A percentile compares a stretch with the other conserved stretches of the same genome.
Evolutionary conservation across 64 coral and sea anemone genomes (phyloP).

Genomic region (Pocillopora damicornis): DNA sequence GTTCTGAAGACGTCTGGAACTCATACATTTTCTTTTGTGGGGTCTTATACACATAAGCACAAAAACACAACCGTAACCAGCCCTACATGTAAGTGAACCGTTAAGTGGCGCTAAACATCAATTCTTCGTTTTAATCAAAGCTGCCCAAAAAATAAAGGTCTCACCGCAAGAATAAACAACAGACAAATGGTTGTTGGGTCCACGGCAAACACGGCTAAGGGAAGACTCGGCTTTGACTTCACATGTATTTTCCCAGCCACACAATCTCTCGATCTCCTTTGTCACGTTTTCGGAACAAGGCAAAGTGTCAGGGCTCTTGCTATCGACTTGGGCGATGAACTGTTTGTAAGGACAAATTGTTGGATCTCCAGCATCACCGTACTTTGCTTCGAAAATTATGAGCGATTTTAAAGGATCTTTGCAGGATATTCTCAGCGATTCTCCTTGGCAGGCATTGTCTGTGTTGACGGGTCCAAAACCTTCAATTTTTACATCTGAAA

Average conservation of each 20-base stretch:
- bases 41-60: too few species aligned
- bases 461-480: background rate
- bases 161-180: conserved; percentile 12
- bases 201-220: background rate
- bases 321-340: background rate
- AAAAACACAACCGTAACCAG: too few species aligned
- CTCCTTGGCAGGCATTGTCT: background rate
- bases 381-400: background rate
- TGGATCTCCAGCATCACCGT: background rate
- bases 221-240: background rate
- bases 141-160: background rate
- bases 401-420: background rate
- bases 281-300: background rate
- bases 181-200: background rate
- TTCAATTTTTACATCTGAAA: conserved; percentile 23
- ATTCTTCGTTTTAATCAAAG: background rate
- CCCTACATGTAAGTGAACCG: too few species aligned
- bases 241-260: conserved; percentile 9
- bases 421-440: background rate
- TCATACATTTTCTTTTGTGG: background rate
- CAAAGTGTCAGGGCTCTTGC: background rate
- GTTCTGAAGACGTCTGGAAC: background rate
- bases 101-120: too few species aligned
- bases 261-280: background rate
- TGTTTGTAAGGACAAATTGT: conserved; percentile 7